Evolutionary conservation across 2,797 vertebrate genomes (phyloP).

Genomic region (Champsocephalus esox): DNA sequence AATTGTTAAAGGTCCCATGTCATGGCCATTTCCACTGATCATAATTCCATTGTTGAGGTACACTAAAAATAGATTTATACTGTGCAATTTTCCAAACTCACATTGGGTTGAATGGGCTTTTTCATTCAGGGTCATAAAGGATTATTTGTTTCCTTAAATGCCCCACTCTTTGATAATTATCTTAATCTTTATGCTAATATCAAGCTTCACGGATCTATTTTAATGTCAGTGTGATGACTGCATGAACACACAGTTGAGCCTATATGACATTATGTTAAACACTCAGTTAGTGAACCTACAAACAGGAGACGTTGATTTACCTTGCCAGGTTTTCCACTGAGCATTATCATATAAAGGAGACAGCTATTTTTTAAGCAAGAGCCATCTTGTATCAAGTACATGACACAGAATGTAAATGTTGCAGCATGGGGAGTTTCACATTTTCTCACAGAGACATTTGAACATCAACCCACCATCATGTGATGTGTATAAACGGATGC

Average conservation of each 20-base stretch:
- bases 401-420: neutral
- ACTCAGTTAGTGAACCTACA: constrained; percentile 14
- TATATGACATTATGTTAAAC: constrained; percentile 3
- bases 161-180: constrained; percentile 10
- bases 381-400: neutral
- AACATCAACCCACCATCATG: constrained; percentile 15
- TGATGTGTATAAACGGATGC: constrained; percentile 27
- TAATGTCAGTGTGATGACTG: constrained; percentile 10
- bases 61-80: too few species aligned
- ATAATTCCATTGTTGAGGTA: too few species aligned
- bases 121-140: constrained; percentile 26
- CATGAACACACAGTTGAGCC: constrained; percentile 6
- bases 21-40: too few species aligned
- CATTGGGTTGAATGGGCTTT: constrained; percentile 15
- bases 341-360: neutral
- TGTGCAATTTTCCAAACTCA: too few species aligned
- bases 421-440: constrained; percentile 2
- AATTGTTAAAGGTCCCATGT: constrained; percentile 1
- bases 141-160: constrained; percentile 25
- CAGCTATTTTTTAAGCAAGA: neutral
- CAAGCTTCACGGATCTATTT: constrained; percentile 22
- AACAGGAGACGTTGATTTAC: constrained; percentile 11
- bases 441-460: constrained; percentile 5
- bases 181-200: constrained; percentile 11
- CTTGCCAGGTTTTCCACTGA: constrained; percentile 15